phyloP scores from a whole-genome alignment of 2,113 vertebrate species.

The Zosterops pallidus region DNA sequence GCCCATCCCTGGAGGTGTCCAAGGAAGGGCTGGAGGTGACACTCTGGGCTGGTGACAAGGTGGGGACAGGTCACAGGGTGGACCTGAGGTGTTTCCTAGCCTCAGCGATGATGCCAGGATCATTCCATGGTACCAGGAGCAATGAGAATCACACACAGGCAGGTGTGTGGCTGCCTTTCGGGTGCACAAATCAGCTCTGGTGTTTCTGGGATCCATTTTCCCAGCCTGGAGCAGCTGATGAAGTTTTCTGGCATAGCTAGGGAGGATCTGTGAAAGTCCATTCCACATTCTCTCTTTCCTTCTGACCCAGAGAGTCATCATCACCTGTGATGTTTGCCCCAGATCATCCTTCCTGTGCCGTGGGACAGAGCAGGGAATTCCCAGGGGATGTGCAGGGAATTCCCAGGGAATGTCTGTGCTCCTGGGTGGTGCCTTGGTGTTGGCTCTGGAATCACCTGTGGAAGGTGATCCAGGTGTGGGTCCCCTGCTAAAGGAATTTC shows the following conservation, averaged over 20 bases:
- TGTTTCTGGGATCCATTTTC: neutral
- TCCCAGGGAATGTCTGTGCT: neutral
- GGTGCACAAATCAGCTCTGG: neutral
- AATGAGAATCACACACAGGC: neutral
- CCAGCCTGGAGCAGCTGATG: neutral
- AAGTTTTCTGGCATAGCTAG: neutral
- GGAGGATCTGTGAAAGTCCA: no score
- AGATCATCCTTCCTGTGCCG: neutral
- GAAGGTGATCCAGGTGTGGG: fast-evolving
- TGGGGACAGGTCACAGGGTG: no score
- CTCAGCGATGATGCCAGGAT: neutral
- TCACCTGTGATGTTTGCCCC: neutral
- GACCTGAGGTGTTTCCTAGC: neutral
- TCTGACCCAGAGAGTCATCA: no score
- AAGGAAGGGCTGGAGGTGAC: neutral
- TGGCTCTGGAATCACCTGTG: neutral
- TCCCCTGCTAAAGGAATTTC: no score
- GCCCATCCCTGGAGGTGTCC: neutral
- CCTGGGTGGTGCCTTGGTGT: no score
- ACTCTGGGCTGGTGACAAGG: no score
- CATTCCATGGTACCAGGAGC: neutral
- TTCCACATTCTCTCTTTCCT: neutral
- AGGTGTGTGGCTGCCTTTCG: neutral
- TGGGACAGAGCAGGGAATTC: neutral
- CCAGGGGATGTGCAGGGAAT: neutral